phyloP scores from a whole-genome alignment of 2,113 vertebrate species.

The Tupaia tana region DNA sequence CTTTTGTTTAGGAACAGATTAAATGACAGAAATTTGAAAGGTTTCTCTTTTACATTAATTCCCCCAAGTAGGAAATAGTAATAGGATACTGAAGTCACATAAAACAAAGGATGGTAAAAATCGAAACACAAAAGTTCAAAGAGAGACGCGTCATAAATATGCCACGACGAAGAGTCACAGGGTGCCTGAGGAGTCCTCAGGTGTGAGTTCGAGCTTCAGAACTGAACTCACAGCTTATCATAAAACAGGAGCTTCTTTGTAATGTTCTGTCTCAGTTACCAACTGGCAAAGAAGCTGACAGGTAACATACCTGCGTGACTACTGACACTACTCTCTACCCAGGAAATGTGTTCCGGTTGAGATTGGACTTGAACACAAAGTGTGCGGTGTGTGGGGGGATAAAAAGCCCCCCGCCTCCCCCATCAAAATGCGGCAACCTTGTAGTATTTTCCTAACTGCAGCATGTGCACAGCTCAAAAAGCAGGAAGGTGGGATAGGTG shows the following conservation, averaged over 20 bases:
- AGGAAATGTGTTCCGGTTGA: not conserved
- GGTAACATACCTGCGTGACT: not conserved
- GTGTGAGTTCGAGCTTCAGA: not conserved
- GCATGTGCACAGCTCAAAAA: not conserved
- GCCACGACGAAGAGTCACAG: not conserved
- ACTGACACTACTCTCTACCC: not conserved
- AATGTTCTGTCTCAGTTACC: not conserved
- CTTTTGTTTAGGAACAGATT: conserved; percentile 39
- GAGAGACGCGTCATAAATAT: not conserved
- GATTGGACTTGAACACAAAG: not conserved
- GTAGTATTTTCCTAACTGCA: not conserved
- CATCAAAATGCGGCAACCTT: not conserved
- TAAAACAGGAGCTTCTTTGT: not conserved
- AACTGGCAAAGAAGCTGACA: not conserved
- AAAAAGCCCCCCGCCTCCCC: not conserved
- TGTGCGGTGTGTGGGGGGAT: not conserved
- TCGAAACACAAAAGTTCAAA: not conserved
- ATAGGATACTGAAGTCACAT: not conserved
- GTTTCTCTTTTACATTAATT: conserved; percentile 45
- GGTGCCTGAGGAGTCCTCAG: not conserved
- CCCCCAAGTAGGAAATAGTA: conserved; percentile 28
- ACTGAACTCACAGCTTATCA: not conserved
- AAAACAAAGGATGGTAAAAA: conserved; percentile 22
- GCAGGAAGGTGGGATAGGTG: not conserved
- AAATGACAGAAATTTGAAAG: conserved; percentile 34